A percentile compares a stretch with the other conserved stretches of the same genome.
Conservation (phyloP, 2,797 vertebrate species). For the Cynopterus sphinx region DNA sequence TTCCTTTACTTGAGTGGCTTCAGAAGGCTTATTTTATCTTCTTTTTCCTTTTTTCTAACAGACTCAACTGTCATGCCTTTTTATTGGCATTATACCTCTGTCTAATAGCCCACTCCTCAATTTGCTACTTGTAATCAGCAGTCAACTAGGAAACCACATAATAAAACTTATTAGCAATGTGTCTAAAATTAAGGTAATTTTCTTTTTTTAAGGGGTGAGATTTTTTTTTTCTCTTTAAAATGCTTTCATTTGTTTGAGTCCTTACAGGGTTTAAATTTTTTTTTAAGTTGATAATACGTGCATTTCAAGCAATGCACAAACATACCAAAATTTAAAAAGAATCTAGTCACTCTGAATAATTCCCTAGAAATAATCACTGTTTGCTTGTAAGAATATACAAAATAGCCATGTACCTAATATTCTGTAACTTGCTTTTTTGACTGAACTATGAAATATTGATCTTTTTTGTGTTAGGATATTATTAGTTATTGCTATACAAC, state of each 20-base stretch:
- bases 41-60: neutral
- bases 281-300: neutral
- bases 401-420: neutral
- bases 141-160: constrained; percentile 10
- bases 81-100: neutral
- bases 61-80: neutral
- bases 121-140: constrained; percentile 47
- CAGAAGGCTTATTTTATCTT: neutral
- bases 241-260: neutral
- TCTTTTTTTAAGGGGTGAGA: constrained; percentile 13
- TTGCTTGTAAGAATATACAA: neutral
- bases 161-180: neutral
- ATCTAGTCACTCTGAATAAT: neutral
- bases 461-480: neutral
- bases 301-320: neutral
- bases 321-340: neutral
- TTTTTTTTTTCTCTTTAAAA: neutral
- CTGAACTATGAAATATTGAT: neutral
- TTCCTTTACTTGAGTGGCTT: neutral
- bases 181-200: constrained; percentile 44
- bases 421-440: neutral
- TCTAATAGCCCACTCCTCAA: neutral
- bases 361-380: neutral
- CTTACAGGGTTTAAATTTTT: neutral
- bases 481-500: neutral